Evolutionary conservation across 2,797 vertebrate species (phyloP).

Genomic region (Prionace glauca): DNA sequence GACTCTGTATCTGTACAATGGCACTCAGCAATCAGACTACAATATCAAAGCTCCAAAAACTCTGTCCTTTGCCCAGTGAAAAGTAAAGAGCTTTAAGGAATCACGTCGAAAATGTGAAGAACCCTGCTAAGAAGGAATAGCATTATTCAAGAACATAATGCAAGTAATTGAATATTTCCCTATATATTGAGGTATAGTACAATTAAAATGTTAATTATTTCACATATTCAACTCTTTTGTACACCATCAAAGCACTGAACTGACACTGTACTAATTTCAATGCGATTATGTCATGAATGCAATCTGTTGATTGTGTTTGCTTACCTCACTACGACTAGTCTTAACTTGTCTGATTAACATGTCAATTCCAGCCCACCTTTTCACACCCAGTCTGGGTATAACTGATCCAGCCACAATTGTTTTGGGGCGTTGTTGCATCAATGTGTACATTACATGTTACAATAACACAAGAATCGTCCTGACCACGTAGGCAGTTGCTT

Average conservation of each 20-base stretch:
- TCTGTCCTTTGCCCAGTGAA: not conserved
- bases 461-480: not conserved
- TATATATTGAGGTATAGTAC: too few relatives aligned
- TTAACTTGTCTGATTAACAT: slow-evolving; percentile 12
- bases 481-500: not conserved
- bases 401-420: not conserved
- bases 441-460: not conserved
- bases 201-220: not conserved
- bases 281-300: not conserved
- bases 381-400: not conserved
- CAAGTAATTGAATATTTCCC: not conserved
- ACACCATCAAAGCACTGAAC: not conserved
- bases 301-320: not conserved
- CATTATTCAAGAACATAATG: not conserved
- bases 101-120: not conserved
- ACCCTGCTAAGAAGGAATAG: not conserved
- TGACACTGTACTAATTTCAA: not conserved
- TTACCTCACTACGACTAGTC: not conserved
- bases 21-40: not conserved
- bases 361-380: not conserved
- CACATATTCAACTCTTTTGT: not conserved
- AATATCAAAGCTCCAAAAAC: not conserved
- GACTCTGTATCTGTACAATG: not conserved
- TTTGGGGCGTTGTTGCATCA: not conserved
- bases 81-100: not conserved